Percentiles rank a stretch among this genome's conserved stretches.
Evolutionary conservation across 2,888 invertebrate species (phyloP).

Genomic region (Morinoia aosen): DNA sequence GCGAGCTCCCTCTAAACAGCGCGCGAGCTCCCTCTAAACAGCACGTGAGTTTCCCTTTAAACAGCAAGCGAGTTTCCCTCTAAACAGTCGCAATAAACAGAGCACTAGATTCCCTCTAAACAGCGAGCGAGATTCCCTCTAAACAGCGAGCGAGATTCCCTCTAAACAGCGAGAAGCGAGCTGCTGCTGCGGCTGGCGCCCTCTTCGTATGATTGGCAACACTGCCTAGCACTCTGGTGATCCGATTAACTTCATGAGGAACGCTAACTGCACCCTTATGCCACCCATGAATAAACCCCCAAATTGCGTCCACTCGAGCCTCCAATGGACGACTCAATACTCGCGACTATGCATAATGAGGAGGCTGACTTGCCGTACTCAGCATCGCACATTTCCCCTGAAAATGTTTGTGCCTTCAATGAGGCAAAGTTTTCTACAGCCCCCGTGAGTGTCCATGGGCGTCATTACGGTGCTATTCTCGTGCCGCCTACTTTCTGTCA

Average conservation of each 20-base stretch:
- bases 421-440: neutral
- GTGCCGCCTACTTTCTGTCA: neutral
- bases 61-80: too few species aligned
- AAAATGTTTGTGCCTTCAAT: neutral
- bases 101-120: too few species aligned
- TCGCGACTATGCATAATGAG: conserved; percentile 24
- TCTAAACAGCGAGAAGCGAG: too few species aligned
- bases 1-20: too few species aligned
- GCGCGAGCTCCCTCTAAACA: too few species aligned
- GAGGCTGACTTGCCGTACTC: neutral
- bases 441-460: neutral
- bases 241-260: conserved; percentile 4
- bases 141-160: too few species aligned
- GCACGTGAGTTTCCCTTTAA: too few species aligned
- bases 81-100: too few species aligned
- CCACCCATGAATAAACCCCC: conserved; percentile 22
- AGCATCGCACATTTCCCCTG: neutral
- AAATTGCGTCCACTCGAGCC: conserved; percentile 39
- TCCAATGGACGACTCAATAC: conserved; percentile 22
- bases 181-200: neutral
- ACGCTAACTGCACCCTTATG: conserved; percentile 41
- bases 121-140: too few species aligned
- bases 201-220: conserved; percentile 38
- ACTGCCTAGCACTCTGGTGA: conserved; percentile 50
- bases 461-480: neutral